phyloP scores from a whole-genome alignment of 23 tunicate species.

The Trididemnum nubilum region DNA sequence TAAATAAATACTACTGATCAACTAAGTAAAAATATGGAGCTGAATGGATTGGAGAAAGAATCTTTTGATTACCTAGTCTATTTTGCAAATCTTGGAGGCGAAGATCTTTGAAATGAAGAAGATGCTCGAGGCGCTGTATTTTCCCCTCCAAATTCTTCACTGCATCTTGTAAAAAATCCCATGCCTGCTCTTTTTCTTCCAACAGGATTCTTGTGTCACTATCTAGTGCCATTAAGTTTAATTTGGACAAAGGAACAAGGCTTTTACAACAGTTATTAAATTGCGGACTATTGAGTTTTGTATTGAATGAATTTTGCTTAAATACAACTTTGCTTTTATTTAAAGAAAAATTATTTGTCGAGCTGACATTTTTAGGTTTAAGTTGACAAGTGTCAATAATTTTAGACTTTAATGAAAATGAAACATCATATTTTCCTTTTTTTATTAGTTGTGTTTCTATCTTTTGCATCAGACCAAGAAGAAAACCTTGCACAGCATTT shows the following conservation, averaged over 20 bases:
- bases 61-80: neutral
- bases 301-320: too few relatives aligned
- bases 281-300: too few relatives aligned
- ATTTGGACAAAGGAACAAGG: neutral
- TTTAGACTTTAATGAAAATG: neutral
- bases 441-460: neutral
- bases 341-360: neutral
- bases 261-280: neutral
- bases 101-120: constrained; percentile 19
- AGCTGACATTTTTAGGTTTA: neutral
- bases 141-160: neutral
- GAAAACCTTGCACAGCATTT: neutral
- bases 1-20: neutral
- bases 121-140: neutral
- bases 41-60: neutral
- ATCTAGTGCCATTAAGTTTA: neutral
- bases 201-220: neutral
- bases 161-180: neutral
- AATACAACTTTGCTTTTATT: neutral
- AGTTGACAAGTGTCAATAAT: neutral
- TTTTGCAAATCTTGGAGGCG: constrained; percentile 14
- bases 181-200: constrained; percentile 16
- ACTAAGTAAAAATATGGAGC: neutral
- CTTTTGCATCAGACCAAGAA: constrained; percentile 8
- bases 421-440: neutral